These are phyloP conservation scores for Tautogolabrus adspersus DNA, from an alignment of 2,113 vertebrate genomes.

Conservation along the genomic window DNA sequence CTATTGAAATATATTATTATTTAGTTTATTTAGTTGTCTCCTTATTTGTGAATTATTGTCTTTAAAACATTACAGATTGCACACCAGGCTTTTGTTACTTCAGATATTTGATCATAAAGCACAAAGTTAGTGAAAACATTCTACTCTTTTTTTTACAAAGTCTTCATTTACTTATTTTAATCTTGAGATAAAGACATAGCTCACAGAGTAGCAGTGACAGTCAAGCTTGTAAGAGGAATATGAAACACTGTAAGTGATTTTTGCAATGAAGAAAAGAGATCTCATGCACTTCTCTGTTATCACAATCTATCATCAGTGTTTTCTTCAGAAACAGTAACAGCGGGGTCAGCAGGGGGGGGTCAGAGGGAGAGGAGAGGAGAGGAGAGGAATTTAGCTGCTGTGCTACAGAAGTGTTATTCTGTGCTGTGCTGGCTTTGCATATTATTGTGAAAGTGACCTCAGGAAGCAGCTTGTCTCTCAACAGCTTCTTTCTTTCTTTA, in stretches of 20 bases:
- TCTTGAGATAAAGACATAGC: too few species aligned
- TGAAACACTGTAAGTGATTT: not conserved
- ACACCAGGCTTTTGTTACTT: too few species aligned
- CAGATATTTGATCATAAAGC: not conserved
- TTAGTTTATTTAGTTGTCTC: not conserved
- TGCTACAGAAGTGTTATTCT: slow-evolving; percentile 17
- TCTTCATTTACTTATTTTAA: too few species aligned
- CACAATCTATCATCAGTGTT: slow-evolving; percentile 5
- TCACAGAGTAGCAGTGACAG: too few species aligned
- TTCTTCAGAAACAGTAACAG: not conserved
- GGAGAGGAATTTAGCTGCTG: slow-evolving; percentile 45
- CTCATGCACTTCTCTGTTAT: not conserved
- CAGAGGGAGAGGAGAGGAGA: slow-evolving; percentile 1
- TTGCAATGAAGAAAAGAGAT: not conserved
- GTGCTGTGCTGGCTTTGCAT: not conserved
- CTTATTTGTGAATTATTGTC: not conserved
- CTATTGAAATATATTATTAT: not conserved
- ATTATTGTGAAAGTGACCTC: slow-evolving; percentile 34
- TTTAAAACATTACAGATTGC: too few species aligned
- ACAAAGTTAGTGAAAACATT: not conserved
- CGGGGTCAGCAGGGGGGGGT: slow-evolving; percentile 21
- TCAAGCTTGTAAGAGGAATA: too few species aligned
- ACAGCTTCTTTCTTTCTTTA: not conserved
- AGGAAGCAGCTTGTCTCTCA: not conserved
- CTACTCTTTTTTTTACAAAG: too few species aligned